These are phyloP conservation scores for Phyllostomus hastatus DNA, from an alignment of 2,113 vertebrate species.

Conservation along the genomic window DNA sequence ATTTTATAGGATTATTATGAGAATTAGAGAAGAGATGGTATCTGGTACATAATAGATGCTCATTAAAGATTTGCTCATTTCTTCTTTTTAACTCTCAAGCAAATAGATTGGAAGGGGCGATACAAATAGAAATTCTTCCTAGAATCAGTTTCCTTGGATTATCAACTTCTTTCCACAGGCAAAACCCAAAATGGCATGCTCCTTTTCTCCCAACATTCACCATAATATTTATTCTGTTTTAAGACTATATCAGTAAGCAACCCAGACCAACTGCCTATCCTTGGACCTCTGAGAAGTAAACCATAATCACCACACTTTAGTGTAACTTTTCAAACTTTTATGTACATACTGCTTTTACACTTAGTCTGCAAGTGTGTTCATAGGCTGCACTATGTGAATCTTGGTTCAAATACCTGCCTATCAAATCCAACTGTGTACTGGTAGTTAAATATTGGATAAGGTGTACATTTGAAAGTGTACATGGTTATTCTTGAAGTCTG, in stretches of 20 bases:
- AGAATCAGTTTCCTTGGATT: conserved; percentile 7
- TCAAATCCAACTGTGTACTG: background rate
- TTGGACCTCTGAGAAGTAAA: background rate
- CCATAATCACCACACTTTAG: background rate
- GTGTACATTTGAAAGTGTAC: background rate
- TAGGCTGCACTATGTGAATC: background rate
- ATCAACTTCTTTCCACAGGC: background rate
- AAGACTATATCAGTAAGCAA: background rate
- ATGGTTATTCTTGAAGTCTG: background rate
- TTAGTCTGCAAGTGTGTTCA: background rate
- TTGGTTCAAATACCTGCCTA: background rate
- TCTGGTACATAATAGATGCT: background rate
- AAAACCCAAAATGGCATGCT: background rate
- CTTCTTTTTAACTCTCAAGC: background rate
- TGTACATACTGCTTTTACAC: background rate
- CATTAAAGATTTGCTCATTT: background rate
- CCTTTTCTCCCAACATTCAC: background rate
- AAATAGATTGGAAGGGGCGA: background rate
- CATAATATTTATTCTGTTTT: background rate
- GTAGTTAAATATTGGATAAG: background rate
- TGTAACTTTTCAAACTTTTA: background rate
- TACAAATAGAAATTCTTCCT: background rate
- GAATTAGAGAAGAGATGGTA: background rate
- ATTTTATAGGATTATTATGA: background rate
- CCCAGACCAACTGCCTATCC: background rate